phyloP scores from a whole-genome alignment of 2,113 vertebrate species.

The Paramisgurnus dabryanus region DNA sequence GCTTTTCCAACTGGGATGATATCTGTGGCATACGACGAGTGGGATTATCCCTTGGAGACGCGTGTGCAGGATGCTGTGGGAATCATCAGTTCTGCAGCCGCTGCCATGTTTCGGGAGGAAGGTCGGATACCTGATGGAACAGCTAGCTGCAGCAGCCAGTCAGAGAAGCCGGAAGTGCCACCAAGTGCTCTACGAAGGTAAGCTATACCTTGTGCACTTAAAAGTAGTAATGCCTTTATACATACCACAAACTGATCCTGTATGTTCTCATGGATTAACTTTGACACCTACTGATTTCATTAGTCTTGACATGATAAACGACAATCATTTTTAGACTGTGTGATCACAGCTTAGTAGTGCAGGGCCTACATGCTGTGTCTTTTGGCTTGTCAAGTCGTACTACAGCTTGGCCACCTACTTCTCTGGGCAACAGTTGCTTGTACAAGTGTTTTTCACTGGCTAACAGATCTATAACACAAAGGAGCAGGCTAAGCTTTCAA shows the following conservation, averaged over 20 bases:
- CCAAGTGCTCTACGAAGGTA: constrained; percentile 91
- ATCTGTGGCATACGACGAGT: constrained; percentile 93
- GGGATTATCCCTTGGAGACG: constrained; percentile 91
- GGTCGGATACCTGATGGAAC: constrained; percentile 91
- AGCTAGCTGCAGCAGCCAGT: constrained; percentile 88
- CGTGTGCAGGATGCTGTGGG: constrained; percentile 89
- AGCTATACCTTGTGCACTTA: constrained; percentile 49
- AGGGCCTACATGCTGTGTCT: constrained; percentile 14
- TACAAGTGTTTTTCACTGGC: neutral
- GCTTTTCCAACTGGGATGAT: constrained; percentile 94
- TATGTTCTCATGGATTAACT: neutral
- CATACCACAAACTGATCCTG: neutral
- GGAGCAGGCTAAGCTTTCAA: neutral
- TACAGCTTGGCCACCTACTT: constrained; percentile 31
- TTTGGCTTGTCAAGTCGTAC: neutral
- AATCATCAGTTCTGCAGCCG: constrained; percentile 88
- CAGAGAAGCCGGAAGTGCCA: constrained; percentile 83
- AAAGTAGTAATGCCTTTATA: neutral
- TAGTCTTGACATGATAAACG: neutral
- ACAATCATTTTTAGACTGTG: constrained; percentile 17
- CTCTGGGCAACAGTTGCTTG: constrained; percentile 17
- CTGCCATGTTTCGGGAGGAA: constrained; percentile 88
- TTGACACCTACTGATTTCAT: neutral
- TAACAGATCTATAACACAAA: neutral
- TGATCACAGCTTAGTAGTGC: neutral